A percentile compares a stretch with the other conserved stretches of the same genome.
phyloP scores from a whole-genome alignment of 2,888 invertebrate genomes.

The Drosophila monieri region DNA sequence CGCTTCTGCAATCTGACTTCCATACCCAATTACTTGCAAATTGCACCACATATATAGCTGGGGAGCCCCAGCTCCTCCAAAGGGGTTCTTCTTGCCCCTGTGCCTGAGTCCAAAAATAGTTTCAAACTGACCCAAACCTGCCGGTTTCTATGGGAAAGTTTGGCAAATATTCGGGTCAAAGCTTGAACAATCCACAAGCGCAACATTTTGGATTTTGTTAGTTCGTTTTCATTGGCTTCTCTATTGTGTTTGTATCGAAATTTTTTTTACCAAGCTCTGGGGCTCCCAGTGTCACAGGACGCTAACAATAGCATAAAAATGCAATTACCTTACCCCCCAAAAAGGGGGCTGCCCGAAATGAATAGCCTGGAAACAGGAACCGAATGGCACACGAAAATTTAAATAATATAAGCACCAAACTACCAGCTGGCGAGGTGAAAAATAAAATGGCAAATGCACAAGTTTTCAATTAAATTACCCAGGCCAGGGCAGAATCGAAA shows the following conservation, averaged over 20 bases:
- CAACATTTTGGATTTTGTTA: slow-evolving; percentile 39
- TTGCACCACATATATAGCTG: slow-evolving; percentile 7
- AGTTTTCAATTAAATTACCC: slow-evolving; percentile 77
- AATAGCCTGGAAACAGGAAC: slow-evolving; percentile 62
- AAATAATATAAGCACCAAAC: slow-evolving; percentile 57
- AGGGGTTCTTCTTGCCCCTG: not conserved
- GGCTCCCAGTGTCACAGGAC: slow-evolving; percentile 39
- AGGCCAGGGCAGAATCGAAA: slow-evolving; percentile 1
- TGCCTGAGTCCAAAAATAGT: slow-evolving; percentile 23
- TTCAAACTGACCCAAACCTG: slow-evolving; percentile 25
- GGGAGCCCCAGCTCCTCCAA: not conserved
- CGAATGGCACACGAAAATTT: slow-evolving; percentile 63
- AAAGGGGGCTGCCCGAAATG: slow-evolving; percentile 39
- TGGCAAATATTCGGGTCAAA: slow-evolving; percentile 63
- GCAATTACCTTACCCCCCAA: slow-evolving; percentile 63
- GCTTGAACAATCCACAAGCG: slow-evolving; percentile 57
- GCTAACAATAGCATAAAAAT: slow-evolving; percentile 71
- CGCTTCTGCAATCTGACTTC: slow-evolving; percentile 18
- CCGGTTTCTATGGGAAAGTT: slow-evolving; percentile 40
- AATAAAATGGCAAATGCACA: slow-evolving; percentile 65
- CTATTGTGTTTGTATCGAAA: slow-evolving; percentile 36
- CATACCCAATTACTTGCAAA: slow-evolving; percentile 43
- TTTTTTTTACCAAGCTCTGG: slow-evolving; percentile 30
- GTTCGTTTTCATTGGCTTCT: not conserved
- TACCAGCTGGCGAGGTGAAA: slow-evolving; percentile 30